These are phyloP conservation scores for Euphonia xanthogaster DNA, from an alignment of 2,797 vertebrate species.

Conservation along the genomic window DNA sequence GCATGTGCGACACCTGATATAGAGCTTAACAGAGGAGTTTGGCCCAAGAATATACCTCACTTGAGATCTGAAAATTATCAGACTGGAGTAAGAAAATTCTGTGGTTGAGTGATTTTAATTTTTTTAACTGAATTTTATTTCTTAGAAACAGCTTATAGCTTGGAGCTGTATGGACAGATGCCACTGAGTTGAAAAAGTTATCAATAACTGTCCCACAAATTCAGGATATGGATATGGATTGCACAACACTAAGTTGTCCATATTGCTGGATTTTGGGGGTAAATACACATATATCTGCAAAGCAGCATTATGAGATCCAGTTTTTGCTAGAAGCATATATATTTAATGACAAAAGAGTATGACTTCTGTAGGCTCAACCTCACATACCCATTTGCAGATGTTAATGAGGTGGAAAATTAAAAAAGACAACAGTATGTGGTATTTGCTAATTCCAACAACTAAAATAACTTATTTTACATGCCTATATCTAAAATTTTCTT, in stretches of 20 bases:
- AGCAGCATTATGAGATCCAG: background rate
- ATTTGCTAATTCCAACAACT: slow-evolving; percentile 28
- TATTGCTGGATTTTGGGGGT: background rate
- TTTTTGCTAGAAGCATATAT: slow-evolving; percentile 8
- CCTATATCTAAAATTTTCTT: background rate
- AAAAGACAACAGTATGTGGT: slow-evolving; percentile 55
- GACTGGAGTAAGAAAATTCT: background rate
- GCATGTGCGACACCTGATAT: background rate
- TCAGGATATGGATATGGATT: background rate
- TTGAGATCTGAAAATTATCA: background rate
- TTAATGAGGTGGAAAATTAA: slow-evolving; percentile 74
- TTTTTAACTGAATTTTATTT: background rate
- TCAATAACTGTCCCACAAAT: background rate
- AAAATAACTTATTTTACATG: background rate
- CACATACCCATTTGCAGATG: slow-evolving; percentile 44
- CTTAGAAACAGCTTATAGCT: background rate
- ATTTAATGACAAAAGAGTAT: slow-evolving; percentile 38
- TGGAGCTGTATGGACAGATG: background rate
- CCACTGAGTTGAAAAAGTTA: background rate
- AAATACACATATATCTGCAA: background rate
- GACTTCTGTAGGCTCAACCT: slow-evolving; percentile 36
- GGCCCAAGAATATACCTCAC: background rate
- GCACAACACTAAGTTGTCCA: background rate
- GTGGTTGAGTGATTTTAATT: background rate
- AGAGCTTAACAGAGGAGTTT: background rate